Evolutionary conservation across 1,140 invertebrate species (phyloP), one percentile per base, ranked within the genome.

Genomic region (Apis florea): DNA sequence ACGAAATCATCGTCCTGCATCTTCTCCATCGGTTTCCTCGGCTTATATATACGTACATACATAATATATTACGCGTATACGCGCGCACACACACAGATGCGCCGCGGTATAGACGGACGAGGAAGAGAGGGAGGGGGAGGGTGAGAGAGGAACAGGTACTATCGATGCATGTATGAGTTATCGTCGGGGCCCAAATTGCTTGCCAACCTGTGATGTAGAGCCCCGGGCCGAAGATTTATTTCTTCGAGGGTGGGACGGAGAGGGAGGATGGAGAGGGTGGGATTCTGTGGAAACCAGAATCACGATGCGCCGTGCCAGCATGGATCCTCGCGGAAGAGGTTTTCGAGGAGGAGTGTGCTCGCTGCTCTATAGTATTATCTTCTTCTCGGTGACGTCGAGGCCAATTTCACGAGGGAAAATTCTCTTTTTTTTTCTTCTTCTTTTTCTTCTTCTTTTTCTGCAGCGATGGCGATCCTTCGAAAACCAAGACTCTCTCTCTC

Each of bases 141-240:
- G n/a, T n/a, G n/a, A n/a, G n/a, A 40, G 0, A 40, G 83, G 81
- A 79, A 63, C 78, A 83, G 85, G 86, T 86, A 87, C 89, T 93
- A 93, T 93, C 91, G 92, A 93, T 92, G 92, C 91, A 90, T 90
- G 92, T 93, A 93, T 93, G 91, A 93, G 90, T 93, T 93, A 93
- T 93, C 92, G 91, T 82, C 90, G 82, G 89, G 90, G 89, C 91
- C 92, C 90, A 93, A 93, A 93, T 93, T 93, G 90, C 91, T 93
- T 93, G 92, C 92, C 91, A 93, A 90, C 84, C 87, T 88, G 92
- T 93, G 92, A 93, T 93, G 91, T 92, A 93, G 89, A 93, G 92
- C 92, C 89, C 84, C 83, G 84, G 89, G 86, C 90, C 85, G 88
- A 92, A 92, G 92, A 93, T 93, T 93, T 93, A 93, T 93, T 92